Base-by-base conservation (phyloP, 2,797 vertebrate species). In the Ctenopoma kingsleyae region DNA sequence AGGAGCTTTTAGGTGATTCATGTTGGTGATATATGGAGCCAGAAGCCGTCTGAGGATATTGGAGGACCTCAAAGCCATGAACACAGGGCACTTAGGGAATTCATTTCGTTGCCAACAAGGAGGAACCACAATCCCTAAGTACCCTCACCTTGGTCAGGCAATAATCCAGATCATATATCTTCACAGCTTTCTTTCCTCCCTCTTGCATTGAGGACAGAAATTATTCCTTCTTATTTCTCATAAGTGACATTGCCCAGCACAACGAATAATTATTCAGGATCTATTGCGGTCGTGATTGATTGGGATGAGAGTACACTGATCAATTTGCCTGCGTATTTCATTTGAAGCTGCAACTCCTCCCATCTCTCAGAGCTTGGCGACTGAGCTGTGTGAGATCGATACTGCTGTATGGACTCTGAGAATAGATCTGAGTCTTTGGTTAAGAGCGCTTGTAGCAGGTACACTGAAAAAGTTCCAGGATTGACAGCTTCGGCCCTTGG, bases 291-390 rank as follows among this genome's bases (percentile, higher is more conserved):
- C 82, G 88, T 96, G 96, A 97, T 96, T 97, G 97, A 98, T 97
- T 95, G 94, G 93, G 93, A 93, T 87, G 89, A 95, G 95, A 96
- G 93, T 92, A 92, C 92, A 84, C 89, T 91, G 94, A 94, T 96
- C 94, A 97, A 96, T 96, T 95, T 95, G 94, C 96, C 93, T 93
- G 91, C 90, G 86, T 93, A 95, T 97, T 97, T 97, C 95, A 97
- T 96, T 95, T 89, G 91, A 95, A 93, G 94, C 95, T 93, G 91
- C 93, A 92, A 92, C 95, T 95, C 93, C 95, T 94, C 93, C 93
- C 87, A 88, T 87, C 93, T 93, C 94, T 92, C 93, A 76, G 91
- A 76, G 89, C 87, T 70, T 59, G 59, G 80, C 92, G 92, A 87
- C 89, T 67, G 53, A 76, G 79, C 81, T 38, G 68, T 67, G 68